Evolutionary conservation across 2,113 vertebrate genomes (phyloP).

Genomic region (Phylloscopus whistleri): DNA sequence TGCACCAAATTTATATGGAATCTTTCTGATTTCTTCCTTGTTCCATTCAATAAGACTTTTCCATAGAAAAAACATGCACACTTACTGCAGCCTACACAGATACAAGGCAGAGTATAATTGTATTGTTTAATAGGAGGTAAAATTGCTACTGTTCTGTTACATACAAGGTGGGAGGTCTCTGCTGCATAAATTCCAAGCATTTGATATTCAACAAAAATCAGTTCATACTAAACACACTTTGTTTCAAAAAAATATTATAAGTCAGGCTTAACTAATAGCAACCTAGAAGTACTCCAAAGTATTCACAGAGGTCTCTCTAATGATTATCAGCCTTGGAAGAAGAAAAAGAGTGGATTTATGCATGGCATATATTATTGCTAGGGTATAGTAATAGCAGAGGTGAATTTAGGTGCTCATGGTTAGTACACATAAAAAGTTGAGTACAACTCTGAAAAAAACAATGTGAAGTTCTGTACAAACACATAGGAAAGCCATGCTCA

Average conservation of each 20-base stretch:
- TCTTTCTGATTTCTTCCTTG: neutral
- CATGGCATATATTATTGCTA: neutral
- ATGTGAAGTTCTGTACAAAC: neutral
- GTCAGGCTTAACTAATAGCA: neutral
- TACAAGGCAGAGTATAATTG: neutral
- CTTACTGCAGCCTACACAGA: slow-evolving; percentile 14
- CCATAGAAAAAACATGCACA: neutral
- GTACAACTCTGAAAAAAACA: neutral
- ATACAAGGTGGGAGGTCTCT: neutral
- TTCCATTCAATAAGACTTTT: neutral
- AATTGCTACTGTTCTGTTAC: slow-evolving; percentile 28
- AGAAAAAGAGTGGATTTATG: neutral
- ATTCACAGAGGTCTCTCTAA: neutral
- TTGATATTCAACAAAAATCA: slow-evolving; percentile 33
- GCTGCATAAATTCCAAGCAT: neutral
- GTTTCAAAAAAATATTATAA: neutral
- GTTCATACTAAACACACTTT: neutral
- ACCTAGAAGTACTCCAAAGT: neutral
- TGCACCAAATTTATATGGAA: neutral
- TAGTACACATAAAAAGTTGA: neutral
- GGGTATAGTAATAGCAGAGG: neutral
- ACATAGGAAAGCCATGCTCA: neutral
- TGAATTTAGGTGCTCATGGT: neutral
- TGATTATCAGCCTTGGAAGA: neutral
- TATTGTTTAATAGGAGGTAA: slow-evolving; percentile 16